phyloP scores from a whole-genome alignment of 2,888 invertebrate species.

The Hyles lineata region DNA sequence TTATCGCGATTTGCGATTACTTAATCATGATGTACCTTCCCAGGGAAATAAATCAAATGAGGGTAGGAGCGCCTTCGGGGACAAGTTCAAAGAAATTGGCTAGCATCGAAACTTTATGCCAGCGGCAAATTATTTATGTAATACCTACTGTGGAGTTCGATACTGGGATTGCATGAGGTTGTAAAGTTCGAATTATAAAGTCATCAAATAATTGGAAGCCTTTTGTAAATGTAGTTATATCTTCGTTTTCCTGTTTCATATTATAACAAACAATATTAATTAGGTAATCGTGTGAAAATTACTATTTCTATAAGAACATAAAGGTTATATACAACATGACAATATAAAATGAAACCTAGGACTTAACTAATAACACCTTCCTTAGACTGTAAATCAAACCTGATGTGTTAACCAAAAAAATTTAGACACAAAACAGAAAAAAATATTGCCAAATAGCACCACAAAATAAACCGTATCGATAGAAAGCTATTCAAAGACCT shows the following conservation, averaged over 20 bases:
- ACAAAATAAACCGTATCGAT: not conserved
- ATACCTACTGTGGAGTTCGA: not conserved
- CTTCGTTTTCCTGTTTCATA: no score
- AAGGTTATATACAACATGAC: no score
- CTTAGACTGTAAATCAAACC: no score
- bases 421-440: no score
- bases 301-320: no score
- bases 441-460: not conserved
- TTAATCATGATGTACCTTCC: constrained; percentile 21
- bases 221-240: no score
- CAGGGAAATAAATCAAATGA: constrained; percentile 10
- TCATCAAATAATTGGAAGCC: not conserved
- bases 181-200: not conserved
- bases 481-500: constrained; percentile 11
- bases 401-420: no score
- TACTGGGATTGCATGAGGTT: not conserved
- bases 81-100: not conserved
- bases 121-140: not conserved
- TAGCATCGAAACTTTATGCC: not conserved
- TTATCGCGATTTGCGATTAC: constrained; percentile 28
- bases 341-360: no score
- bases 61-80: not conserved
- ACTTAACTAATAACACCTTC: no score
- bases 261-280: no score
- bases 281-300: no score